Evolutionary conservation across 2,797 vertebrate species (phyloP).

Genomic region (Molothrus aeneus): DNA sequence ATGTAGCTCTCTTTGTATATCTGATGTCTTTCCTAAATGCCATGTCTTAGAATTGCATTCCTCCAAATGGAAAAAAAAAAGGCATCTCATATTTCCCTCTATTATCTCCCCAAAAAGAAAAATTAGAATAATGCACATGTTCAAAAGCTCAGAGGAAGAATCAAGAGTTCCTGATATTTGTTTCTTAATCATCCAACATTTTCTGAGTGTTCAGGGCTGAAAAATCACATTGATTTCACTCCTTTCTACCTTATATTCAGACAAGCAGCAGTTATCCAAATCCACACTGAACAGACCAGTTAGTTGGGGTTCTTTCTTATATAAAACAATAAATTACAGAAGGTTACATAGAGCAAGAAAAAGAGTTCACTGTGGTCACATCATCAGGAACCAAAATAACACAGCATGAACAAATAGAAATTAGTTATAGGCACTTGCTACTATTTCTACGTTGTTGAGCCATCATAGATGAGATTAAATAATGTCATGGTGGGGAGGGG

Average conservation of each 20-base stretch:
- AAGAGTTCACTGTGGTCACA: background rate
- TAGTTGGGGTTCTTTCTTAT: background rate
- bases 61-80: background rate
- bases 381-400: background rate
- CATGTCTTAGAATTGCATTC: background rate
- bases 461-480: background rate
- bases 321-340: background rate
- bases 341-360: background rate
- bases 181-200: background rate
- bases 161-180: background rate
- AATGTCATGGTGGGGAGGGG: background rate
- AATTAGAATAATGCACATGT: background rate
- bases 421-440: background rate
- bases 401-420: background rate
- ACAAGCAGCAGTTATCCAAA: background rate
- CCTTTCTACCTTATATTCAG: background rate
- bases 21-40: background rate
- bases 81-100: background rate
- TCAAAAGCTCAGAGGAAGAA: background rate
- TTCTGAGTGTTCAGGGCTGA: background rate
- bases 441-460: background rate
- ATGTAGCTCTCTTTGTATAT: background rate
- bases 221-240: background rate
- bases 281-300: background rate
- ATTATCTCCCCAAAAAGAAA: background rate